phyloP scores from a whole-genome alignment of 1,140 invertebrate genomes.

The Ceratosolen solmsi region DNA sequence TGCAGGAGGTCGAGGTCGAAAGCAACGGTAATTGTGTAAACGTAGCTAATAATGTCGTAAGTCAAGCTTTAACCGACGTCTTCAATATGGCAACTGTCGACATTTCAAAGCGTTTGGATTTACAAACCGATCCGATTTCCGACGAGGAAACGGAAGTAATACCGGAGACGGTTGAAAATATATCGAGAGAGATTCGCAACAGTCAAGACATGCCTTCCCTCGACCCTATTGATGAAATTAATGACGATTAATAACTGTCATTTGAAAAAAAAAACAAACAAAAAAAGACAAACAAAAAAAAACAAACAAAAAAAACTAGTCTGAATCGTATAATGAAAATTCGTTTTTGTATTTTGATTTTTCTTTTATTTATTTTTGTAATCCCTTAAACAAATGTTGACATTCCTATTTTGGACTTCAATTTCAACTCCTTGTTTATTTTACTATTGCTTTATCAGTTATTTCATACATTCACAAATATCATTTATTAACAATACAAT shows the following conservation, averaged over 20 bases:
- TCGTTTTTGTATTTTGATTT: constrained; percentile 15
- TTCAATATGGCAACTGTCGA: constrained; percentile 9
- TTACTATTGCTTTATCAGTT: neutral
- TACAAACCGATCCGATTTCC: constrained; percentile 50
- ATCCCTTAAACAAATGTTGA: neutral
- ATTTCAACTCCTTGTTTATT: neutral
- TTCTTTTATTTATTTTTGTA: constrained; percentile 15
- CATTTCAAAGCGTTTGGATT: constrained; percentile 28
- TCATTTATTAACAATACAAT: neutral
- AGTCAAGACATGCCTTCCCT: constrained; percentile 60
- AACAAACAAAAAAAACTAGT: constrained; percentile 31
- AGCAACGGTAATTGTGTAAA: constrained; percentile 52
- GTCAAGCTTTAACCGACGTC: constrained; percentile 25
- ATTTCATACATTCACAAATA: neutral
- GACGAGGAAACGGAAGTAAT: constrained; percentile 37
- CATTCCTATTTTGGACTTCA: no score
- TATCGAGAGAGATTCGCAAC: constrained; percentile 58
- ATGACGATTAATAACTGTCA: constrained; percentile 35
- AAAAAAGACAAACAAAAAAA: neutral
- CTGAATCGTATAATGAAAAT: constrained; percentile 27
- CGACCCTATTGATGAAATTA: constrained; percentile 51
- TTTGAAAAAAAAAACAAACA: constrained; percentile 2
- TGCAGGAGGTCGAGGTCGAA: constrained; percentile 34
- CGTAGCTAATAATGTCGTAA: constrained; percentile 44
- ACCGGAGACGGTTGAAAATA: constrained; percentile 55